Evolutionary conservation across 2,113 vertebrate species (phyloP).

Genomic region (Saccopteryx leptura): DNA sequence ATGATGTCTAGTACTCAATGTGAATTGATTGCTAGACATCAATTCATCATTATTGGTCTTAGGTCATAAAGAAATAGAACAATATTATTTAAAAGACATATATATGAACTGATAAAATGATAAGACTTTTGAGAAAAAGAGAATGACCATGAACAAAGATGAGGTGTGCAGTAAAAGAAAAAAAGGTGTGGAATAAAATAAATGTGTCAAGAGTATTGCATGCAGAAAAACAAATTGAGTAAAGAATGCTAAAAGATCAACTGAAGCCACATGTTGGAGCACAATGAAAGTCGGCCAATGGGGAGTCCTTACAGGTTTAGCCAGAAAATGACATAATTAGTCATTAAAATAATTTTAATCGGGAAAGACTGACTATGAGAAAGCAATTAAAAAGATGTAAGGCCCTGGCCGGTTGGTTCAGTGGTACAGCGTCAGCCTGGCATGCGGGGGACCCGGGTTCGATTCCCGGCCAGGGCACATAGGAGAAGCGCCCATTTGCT

Average conservation of each 20-base stretch:
- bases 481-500: too few species aligned
- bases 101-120: not conserved
- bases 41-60: not conserved
- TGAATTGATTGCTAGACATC: not conserved
- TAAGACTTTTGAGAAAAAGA: not conserved
- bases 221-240: not conserved
- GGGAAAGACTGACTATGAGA: not conserved
- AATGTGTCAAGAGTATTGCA: not conserved
- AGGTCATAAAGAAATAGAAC: not conserved
- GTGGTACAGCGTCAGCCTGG: too few species aligned
- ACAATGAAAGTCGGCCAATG: not conserved
- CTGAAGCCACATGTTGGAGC: not conserved
- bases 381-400: not conserved
- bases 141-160: not conserved
- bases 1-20: not conserved
- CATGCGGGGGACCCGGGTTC: too few species aligned
- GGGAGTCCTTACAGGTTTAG: not conserved
- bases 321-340: not conserved
- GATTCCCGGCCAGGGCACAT: too few species aligned
- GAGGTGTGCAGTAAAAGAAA: not conserved
- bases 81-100: not conserved
- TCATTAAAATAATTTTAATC: slow-evolving; percentile 13
- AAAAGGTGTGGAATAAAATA: not conserved
- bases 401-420: too few species aligned
- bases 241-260: not conserved